Conservation (phyloP, 2,113 vertebrate species). For the Cichladusa arquata region DNA sequence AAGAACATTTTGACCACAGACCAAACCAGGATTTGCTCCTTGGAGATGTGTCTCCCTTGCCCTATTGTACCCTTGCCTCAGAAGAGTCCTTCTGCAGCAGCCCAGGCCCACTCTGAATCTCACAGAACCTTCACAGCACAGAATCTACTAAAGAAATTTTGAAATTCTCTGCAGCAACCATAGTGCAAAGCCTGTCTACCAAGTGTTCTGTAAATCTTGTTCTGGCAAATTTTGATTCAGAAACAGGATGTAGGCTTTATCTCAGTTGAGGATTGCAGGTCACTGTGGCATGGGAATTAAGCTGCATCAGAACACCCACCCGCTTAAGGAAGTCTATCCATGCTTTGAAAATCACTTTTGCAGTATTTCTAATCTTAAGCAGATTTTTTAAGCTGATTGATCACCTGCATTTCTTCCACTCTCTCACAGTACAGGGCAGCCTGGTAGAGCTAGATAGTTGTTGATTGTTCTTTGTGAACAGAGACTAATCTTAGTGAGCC, state of each 20-base stretch:
- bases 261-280: not conserved
- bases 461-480: not conserved
- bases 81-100: not conserved
- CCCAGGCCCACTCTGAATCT: not conserved
- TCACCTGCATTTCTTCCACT: not conserved
- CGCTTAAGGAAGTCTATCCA: not conserved
- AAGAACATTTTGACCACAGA: not conserved
- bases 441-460: not conserved
- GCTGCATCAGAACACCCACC: not conserved
- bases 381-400: not conserved
- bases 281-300: fast-evolving
- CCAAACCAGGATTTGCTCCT: not conserved
- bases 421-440: not conserved
- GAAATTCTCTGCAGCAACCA: not conserved
- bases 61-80: not conserved
- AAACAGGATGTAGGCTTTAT: not conserved
- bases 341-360: not conserved
- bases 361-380: not conserved
- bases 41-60: not conserved
- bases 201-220: not conserved
- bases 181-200: not conserved
- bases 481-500: not conserved
- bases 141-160: not conserved
- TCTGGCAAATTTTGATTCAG: not conserved
- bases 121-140: not conserved